Conservation (phyloP, 1,140 invertebrate genomes). For the Mya arenaria region DNA sequence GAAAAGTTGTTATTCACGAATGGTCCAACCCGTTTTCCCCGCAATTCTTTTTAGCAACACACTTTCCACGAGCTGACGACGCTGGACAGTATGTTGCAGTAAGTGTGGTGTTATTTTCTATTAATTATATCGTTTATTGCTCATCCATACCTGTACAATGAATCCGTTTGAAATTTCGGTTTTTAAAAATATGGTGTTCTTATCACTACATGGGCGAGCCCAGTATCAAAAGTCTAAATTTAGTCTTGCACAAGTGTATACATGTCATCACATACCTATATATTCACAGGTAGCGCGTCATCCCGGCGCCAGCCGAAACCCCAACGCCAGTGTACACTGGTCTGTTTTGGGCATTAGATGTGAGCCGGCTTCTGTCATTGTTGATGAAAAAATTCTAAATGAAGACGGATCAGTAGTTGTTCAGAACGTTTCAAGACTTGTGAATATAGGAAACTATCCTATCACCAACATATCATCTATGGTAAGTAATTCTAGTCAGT, state of each 20-base stretch:
- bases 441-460: conserved; percentile 52
- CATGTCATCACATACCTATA: no score
- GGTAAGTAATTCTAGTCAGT: no score
- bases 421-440: conserved; percentile 30
- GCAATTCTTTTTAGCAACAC: not conserved
- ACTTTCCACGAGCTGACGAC: conserved; percentile 44
- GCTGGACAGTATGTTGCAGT: conserved; percentile 41
- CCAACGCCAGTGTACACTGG: conserved; percentile 30
- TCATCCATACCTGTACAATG: not conserved
- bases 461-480: conserved; percentile 39
- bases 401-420: conserved; percentile 38
- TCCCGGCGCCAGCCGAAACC: conserved; percentile 42
- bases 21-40: not conserved
- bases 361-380: not conserved
- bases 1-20: not conserved
- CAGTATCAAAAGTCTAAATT: no score
- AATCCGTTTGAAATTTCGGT: no score
- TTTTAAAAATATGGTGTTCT: no score
- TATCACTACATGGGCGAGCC: no score
- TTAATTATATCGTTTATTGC: not conserved
- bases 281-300: conserved; percentile 55
- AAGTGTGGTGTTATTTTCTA: not conserved
- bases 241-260: no score
- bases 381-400: conserved; percentile 38
- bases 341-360: conserved; percentile 51